Evolutionary conservation across 2,888 invertebrate species (phyloP).

Genomic region (Heliconius sara): DNA sequence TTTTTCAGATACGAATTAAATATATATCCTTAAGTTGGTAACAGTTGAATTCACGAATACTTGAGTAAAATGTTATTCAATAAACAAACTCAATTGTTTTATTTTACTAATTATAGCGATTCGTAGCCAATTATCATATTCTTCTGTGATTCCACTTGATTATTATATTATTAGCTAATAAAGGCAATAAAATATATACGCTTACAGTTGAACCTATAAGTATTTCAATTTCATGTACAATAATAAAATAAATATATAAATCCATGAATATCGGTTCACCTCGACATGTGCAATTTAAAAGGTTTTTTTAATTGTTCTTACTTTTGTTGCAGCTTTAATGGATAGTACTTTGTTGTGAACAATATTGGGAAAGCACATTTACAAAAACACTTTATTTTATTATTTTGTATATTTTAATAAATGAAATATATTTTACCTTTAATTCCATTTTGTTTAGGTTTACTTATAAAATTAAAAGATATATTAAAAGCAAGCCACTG

Average conservation of each 20-base stretch:
- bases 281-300: not conserved
- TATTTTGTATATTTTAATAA: too few species aligned
- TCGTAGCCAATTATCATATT: not conserved
- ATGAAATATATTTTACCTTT: too few species aligned
- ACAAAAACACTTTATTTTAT: not conserved
- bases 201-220: not conserved
- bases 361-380: not conserved
- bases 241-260: not conserved
- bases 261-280: conserved; percentile 13
- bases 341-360: conserved; percentile 2
- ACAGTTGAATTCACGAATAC: not conserved
- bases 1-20: not conserved
- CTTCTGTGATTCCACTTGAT: not conserved
- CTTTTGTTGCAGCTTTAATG: conserved; percentile 8
- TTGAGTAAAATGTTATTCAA: conserved; percentile 8
- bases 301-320: conserved; percentile 3
- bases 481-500: too few species aligned
- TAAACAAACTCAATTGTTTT: conserved; percentile 9
- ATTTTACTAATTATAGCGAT: not conserved
- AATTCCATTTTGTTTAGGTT: too few species aligned
- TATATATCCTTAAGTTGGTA: conserved; percentile 7
- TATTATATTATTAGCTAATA: not conserved
- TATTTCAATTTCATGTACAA: not conserved
- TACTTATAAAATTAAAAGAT: too few species aligned
- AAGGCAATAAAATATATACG: not conserved